Evolutionary conservation across 2,888 invertebrate species (phyloP).

Genomic region (Gonocerus acuteangulatus): DNA sequence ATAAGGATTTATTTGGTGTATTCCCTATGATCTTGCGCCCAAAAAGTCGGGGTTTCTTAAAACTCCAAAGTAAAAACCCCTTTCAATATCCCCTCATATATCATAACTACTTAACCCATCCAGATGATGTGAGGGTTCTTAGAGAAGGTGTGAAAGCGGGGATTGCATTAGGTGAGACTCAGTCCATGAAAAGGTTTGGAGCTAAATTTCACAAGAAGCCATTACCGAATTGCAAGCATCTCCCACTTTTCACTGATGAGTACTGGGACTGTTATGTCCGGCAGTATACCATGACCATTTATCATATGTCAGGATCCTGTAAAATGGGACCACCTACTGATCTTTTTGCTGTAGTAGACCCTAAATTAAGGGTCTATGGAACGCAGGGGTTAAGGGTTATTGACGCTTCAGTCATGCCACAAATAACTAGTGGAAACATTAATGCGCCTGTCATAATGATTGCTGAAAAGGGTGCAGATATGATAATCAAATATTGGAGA

Average conservation of each 20-base stretch:
- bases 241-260: conserved; percentile 68
- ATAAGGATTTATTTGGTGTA: conserved; percentile 68
- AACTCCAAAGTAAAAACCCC: conserved; percentile 57
- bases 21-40: conserved; percentile 87
- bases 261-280: conserved; percentile 79
- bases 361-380: conserved; percentile 67
- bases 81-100: conserved; percentile 75
- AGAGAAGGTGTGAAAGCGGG: conserved; percentile 82
- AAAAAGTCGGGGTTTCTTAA: conserved; percentile 73
- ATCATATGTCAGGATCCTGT: conserved; percentile 73
- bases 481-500: conserved; percentile 67
- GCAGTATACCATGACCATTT: conserved; percentile 81
- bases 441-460: conserved; percentile 85
- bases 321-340: conserved; percentile 76
- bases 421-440: conserved; percentile 77
- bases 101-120: conserved; percentile 85
- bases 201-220: conserved; percentile 66
- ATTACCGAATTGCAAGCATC: conserved; percentile 73
- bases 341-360: conserved; percentile 73
- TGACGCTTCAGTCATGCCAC: conserved; percentile 82
- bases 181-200: conserved; percentile 57
- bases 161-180: conserved; percentile 57
- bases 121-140: conserved; percentile 72
- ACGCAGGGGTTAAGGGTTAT: conserved; percentile 71
- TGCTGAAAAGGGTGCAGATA: conserved; percentile 74